Conservation (phyloP, 1,140 invertebrate genomes). For the Anastrepha obliqua region DNA sequence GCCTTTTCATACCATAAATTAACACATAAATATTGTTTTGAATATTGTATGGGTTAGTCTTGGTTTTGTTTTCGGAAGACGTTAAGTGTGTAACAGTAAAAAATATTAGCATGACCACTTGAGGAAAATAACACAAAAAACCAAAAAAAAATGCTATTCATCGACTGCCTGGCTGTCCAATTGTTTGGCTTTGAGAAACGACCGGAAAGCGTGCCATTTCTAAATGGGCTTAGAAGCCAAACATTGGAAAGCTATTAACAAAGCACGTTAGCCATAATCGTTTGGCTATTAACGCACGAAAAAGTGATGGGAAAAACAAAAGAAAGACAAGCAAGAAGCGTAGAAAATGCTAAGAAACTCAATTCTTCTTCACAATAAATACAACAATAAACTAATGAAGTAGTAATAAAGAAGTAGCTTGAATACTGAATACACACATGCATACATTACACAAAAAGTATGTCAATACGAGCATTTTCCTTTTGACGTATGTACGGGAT, state of each 20-base stretch:
- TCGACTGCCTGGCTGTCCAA: background rate
- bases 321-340: background rate
- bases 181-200: background rate
- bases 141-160: background rate
- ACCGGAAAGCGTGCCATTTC: background rate
- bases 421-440: too few species aligned
- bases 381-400: background rate
- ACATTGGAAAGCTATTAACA: conserved; percentile 21
- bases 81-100: conserved; percentile 9
- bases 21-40: background rate
- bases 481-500: too few species aligned
- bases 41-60: background rate
- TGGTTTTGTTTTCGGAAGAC: background rate
- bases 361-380: background rate
- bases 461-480: too few species aligned
- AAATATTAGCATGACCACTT: conserved; percentile 33
- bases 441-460: too few species aligned
- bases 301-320: background rate
- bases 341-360: background rate
- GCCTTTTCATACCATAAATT: background rate
- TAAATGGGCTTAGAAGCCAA: conserved; percentile 27
- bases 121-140: background rate
- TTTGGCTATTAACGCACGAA: background rate
- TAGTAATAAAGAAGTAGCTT: background rate
- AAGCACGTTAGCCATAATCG: background rate